Percentiles rank a stretch among this genome's conserved stretches.
Evolutionary conservation across 2,888 invertebrate species (phyloP).

Genomic region (Athalia circularis): DNA sequence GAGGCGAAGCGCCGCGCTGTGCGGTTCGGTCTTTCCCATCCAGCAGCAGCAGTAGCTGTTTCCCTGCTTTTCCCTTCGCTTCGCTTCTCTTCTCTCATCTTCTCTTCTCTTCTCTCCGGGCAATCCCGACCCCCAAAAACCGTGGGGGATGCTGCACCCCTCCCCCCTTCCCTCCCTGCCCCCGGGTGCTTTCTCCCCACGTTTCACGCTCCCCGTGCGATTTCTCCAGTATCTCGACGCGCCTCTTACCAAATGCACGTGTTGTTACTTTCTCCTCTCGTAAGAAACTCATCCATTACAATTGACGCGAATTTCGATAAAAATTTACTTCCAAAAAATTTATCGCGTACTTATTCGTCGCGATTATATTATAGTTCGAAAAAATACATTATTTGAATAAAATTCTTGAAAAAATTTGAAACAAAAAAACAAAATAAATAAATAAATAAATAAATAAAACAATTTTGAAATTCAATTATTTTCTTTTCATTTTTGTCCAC

Average conservation of each 20-base stretch:
- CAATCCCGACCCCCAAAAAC: constrained; percentile 55
- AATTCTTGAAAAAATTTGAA: too few relatives aligned
- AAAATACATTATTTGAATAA: too few relatives aligned
- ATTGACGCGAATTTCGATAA: neutral
- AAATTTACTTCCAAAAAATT: neutral
- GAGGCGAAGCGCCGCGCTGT: neutral
- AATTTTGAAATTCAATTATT: too few relatives aligned
- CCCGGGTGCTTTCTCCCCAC: neutral
- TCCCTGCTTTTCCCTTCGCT: constrained; percentile 52
- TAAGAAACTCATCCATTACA: neutral
- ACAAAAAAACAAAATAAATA: too few relatives aligned
- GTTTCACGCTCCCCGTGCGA: constrained; percentile 16
- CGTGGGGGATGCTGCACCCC: constrained; percentile 57
- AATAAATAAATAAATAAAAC: too few relatives aligned
- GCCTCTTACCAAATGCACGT: constrained; percentile 62
- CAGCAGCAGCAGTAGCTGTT: neutral
- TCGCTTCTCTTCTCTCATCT: neutral
- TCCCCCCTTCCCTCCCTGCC: neutral
- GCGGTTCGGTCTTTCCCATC: constrained; percentile 2
- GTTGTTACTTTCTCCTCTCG: constrained; percentile 3
- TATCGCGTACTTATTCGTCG: too few relatives aligned
- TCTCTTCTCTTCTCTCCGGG: neutral
- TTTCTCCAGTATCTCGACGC: constrained; percentile 60
- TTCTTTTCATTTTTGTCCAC: too few relatives aligned
- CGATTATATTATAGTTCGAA: too few relatives aligned